phyloP scores from a whole-genome alignment of 2,113 vertebrate genomes.

The Azemiops feae region DNA sequence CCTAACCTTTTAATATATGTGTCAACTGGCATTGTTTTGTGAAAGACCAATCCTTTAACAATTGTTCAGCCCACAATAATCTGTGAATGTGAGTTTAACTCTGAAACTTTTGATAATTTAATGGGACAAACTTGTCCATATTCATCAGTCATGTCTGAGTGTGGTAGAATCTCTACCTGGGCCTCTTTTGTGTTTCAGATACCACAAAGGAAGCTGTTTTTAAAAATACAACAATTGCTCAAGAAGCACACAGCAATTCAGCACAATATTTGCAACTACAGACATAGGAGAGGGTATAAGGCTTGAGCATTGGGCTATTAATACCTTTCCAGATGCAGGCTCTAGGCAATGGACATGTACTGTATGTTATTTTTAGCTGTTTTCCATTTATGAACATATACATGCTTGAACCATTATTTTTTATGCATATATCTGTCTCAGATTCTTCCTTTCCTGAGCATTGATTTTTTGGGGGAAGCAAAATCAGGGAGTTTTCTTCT shows the following conservation, averaged over 20 bases:
- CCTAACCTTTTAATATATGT: slow-evolving; percentile 65
- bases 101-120: slow-evolving; percentile 27
- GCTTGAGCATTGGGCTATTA: neutral
- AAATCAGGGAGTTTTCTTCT: neutral
- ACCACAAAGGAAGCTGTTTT: neutral
- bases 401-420: neutral
- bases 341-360: neutral
- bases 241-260: neutral
- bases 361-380: neutral
- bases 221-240: neutral
- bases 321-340: neutral
- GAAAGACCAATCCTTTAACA: slow-evolving; percentile 43
- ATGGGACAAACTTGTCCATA: slow-evolving; percentile 21
- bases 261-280: neutral
- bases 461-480: neutral
- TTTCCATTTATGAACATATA: neutral
- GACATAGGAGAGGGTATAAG: neutral
- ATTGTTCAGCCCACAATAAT: slow-evolving; percentile 61
- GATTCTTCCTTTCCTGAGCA: neutral
- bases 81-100: slow-evolving; percentile 42
- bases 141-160: neutral
- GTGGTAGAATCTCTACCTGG: neutral
- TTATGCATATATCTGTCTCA: neutral
- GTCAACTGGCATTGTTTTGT: slow-evolving; percentile 59
- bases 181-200: neutral